These are phyloP conservation scores for Pimpla rufipes DNA, from an alignment of 2,888 invertebrate genomes.

Conservation along the genomic window DNA sequence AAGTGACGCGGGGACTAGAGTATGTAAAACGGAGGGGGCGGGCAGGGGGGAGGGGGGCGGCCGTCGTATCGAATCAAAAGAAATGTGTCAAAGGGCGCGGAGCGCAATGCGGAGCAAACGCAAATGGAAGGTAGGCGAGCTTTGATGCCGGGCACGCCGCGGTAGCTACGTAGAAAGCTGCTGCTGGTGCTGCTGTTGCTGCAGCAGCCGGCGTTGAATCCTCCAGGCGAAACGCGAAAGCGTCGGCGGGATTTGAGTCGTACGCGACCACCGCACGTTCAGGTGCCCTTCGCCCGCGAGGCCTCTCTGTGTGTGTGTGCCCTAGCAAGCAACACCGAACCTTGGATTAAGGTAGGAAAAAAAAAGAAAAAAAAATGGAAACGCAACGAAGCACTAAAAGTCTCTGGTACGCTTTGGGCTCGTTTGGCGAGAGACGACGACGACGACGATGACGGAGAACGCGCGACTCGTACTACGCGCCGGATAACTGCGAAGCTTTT, in stretches of 20 bases:
- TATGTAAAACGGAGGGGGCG: slow-evolving; percentile 7
- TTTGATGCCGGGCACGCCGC: slow-evolving; percentile 76
- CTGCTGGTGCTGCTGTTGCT: slow-evolving; percentile 12
- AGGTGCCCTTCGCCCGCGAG: slow-evolving; percentile 1
- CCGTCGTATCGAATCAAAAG: slow-evolving; percentile 81
- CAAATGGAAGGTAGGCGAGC: slow-evolving; percentile 78
- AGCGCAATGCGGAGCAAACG: slow-evolving; percentile 73
- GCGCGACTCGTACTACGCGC: neutral
- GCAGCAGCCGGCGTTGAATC: slow-evolving; percentile 47
- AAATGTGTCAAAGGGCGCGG: slow-evolving; percentile 82
- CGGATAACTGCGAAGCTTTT: no score
- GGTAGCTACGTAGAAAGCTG: slow-evolving; percentile 45
- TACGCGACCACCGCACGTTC: neutral
- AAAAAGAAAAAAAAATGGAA: slow-evolving; percentile 17
- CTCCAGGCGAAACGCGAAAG: slow-evolving; percentile 46
- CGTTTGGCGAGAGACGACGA: slow-evolving; percentile 56
- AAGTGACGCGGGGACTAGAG: slow-evolving; percentile 25
- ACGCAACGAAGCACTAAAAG: slow-evolving; percentile 51
- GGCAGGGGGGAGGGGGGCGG: slow-evolving; percentile 7
- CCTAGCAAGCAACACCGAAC: slow-evolving; percentile 25
- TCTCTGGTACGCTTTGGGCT: slow-evolving; percentile 49
- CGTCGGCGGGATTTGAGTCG: neutral
- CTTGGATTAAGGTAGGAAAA: slow-evolving; percentile 9
- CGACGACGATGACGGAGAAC: slow-evolving; percentile 20
- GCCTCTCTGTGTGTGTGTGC: slow-evolving; percentile 37